A percentile compares a stretch with the other conserved stretches of the same genome.
phyloP scores from a whole-genome alignment of 2,113 vertebrate genomes.

The Ictalurus furcatus region DNA sequence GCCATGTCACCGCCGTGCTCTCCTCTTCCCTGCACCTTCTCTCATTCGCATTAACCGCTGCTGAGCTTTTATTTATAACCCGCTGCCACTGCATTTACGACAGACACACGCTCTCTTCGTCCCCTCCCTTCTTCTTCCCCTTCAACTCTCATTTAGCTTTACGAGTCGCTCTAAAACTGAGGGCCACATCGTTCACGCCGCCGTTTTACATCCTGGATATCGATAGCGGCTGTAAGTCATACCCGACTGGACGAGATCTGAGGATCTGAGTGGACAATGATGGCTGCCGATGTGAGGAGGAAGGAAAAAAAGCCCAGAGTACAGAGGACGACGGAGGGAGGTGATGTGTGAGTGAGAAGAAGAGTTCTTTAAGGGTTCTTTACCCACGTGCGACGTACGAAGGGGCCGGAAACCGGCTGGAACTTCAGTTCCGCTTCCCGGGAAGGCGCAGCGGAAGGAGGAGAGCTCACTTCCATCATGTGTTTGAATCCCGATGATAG shows the following conservation, averaged over 20 bases:
- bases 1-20: not conserved
- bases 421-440: not conserved
- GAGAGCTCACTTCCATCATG: no score
- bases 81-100: constrained; percentile 66
- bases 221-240: constrained; percentile 69
- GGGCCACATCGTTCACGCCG: constrained; percentile 48
- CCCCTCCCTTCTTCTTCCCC: constrained; percentile 56
- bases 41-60: constrained; percentile 50
- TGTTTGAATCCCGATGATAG: no score
- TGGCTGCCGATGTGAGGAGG: not conserved
- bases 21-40: constrained; percentile 12
- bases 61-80: constrained; percentile 66
- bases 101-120: constrained; percentile 48
- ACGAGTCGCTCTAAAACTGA: constrained; percentile 71
- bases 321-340: not conserved
- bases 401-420: not conserved
- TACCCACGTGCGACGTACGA: not conserved
- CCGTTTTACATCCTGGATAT: constrained; percentile 63
- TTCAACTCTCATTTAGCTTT: constrained; percentile 76
- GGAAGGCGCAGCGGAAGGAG: not conserved
- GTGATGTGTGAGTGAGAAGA: not conserved
- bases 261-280: not conserved
- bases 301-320: not conserved
- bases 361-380: not conserved
- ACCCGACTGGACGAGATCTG: constrained; percentile 48